Evolutionary conservation across 2,888 invertebrate genomes (phyloP), one percentile per base, ranked within the genome.

Genomic region (Aphidius colemani): DNA sequence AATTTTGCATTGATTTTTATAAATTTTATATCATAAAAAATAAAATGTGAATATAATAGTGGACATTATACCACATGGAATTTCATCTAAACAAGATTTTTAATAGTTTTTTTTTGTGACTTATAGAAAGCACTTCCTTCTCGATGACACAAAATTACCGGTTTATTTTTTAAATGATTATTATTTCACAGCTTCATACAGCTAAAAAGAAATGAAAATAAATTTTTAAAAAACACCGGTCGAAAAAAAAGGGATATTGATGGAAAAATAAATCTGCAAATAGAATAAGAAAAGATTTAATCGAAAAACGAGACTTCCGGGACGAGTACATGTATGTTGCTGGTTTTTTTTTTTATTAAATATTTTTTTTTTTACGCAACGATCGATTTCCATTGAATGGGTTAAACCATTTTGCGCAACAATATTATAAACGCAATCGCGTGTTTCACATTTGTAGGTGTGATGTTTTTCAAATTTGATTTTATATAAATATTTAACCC

Each of bases 371-470:
- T 59, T 51, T 53, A 18, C 43, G 48, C 55, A 59, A 59, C 39
- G 40, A 59, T 51, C 51, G 59, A 59, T 59, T 59, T 46, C 58
- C 46, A 58, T 58, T 48, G 48, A 58, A 58, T 58, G 57, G 57
- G 45, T 57, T 44, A 57, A 57, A 45, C 57, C 57, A 44, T 39
- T 57, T 49, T 53, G 10, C 53, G 53, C n/a, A 39, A 53, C 40
- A 40, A 40, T 11, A 49, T 30, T 30, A 30, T 30, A 30, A 30
- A 30, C 30, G 30, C 30, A 30, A 30, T 30, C 30, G 30, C 30
- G 30, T 30, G 30, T 30, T 30, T 30, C 5, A 30, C 30, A 30
- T 30, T 30, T 30, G 30, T 5, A 30, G 30, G 30, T 30, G 30
- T 2, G 30, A 30, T 30, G 30, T 30, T 30, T 30, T 30, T 30